Percentiles rank a stretch among this genome's conserved stretches.
Conservation (phyloP, 2,888 invertebrate genomes). For the Drosophila fungiperda region DNA sequence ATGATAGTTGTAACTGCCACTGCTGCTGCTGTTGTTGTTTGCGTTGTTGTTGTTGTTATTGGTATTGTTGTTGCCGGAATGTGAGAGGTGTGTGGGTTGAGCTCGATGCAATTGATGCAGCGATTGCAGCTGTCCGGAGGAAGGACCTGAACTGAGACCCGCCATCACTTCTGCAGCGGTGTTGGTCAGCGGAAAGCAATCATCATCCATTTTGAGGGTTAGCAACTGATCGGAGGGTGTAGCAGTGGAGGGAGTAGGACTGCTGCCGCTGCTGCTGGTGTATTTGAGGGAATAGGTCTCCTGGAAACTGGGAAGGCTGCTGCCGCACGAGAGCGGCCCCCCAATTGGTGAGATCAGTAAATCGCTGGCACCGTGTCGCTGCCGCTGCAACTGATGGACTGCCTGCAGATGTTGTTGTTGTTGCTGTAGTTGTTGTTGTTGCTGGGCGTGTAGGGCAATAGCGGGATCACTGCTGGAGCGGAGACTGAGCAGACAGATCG, state of each 20-base stretch:
- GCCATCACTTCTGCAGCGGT: slow-evolving; percentile 69
- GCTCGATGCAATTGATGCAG: slow-evolving; percentile 40
- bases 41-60: slow-evolving; percentile 23
- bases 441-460: slow-evolving; percentile 83
- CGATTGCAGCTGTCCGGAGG: slow-evolving; percentile 63
- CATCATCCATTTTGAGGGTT: slow-evolving; percentile 94
- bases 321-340: slow-evolving; percentile 85
- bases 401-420: slow-evolving; percentile 70
- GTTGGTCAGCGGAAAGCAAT: slow-evolving; percentile 89
- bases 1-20: slow-evolving; percentile 79
- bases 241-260: slow-evolving; percentile 59
- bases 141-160: slow-evolving; percentile 53
- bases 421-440: slow-evolving; percentile 66
- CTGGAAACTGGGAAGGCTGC: slow-evolving; percentile 93
- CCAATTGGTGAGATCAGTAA: slow-evolving; percentile 76
- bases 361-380: slow-evolving; percentile 50
- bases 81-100: slow-evolving; percentile 48
- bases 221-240: slow-evolving; percentile 83
- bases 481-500: slow-evolving; percentile 81
- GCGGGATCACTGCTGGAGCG: slow-evolving; percentile 85
- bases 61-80: slow-evolving; percentile 29
- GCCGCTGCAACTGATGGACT: slow-evolving; percentile 44
- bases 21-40: slow-evolving; percentile 53
- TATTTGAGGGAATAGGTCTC: slow-evolving; percentile 94
- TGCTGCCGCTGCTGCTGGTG: slow-evolving; percentile 84